Conservation (phyloP, 1,140 invertebrate species). For the Ctenoplectra terminalis region DNA sequence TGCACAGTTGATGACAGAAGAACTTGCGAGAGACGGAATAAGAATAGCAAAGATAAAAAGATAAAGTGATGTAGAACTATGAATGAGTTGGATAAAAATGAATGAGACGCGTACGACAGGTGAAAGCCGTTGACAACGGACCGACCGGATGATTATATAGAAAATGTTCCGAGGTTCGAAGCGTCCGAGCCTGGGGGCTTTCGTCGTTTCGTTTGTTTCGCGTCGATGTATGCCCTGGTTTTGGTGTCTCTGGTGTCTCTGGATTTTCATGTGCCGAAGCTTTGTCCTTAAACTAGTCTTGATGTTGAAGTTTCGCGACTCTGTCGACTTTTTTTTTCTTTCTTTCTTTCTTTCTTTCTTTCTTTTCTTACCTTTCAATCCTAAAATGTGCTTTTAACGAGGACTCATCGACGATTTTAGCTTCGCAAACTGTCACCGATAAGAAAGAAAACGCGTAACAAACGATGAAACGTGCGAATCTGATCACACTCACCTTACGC, state of each 20-base stretch:
- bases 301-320: slow-evolving; percentile 7
- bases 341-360: neutral
- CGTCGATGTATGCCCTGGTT: neutral
- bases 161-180: slow-evolving; percentile 45
- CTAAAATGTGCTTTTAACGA: slow-evolving; percentile 27
- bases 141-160: slow-evolving; percentile 58
- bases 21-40: neutral
- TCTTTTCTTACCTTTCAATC: neutral
- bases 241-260: neutral
- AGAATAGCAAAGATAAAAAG: neutral
- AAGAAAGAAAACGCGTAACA: slow-evolving; percentile 28
- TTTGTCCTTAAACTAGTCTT: neutral
- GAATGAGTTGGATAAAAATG: slow-evolving; percentile 18
- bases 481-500: neutral
- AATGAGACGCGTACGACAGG: slow-evolving; percentile 15
- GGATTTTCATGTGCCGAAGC: neutral
- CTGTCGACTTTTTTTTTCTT: neutral
- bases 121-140: slow-evolving; percentile 30
- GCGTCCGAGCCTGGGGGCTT: slow-evolving; percentile 7
- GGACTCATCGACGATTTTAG: slow-evolving; percentile 33
- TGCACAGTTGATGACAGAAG: neutral
- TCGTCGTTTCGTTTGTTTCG: slow-evolving; percentile 38
- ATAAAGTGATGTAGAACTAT: neutral
- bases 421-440: slow-evolving; percentile 14
- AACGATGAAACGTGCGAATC: slow-evolving; percentile 19